Percentiles rank a stretch among this genome's conserved stretches.
Evolutionary conservation across 2,888 invertebrate genomes (phyloP).

Genomic region (Mythimna pallens): DNA sequence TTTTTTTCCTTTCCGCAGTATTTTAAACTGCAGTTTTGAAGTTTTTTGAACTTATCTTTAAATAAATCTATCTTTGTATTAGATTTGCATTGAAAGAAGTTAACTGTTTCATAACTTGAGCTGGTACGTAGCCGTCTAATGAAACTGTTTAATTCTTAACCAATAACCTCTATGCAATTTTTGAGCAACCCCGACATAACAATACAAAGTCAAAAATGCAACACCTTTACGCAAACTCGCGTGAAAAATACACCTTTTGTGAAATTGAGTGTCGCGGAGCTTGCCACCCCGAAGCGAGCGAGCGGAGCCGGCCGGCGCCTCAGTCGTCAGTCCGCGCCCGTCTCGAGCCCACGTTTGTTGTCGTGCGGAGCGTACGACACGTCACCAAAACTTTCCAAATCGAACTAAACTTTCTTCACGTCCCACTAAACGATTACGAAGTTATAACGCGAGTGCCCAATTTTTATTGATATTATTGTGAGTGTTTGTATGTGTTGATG

Average conservation of each 20-base stretch:
- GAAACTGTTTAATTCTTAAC: conserved; percentile 24
- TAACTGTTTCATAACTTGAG: background rate
- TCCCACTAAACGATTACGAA: conserved; percentile 62
- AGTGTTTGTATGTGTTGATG: conserved; percentile 85
- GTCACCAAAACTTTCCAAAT: conserved; percentile 85
- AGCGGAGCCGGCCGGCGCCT: conserved; percentile 75
- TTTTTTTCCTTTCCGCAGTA: too few relatives aligned
- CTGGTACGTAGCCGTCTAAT: background rate
- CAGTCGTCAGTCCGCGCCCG: conserved; percentile 82
- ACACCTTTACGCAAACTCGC: conserved; percentile 34
- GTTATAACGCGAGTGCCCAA: conserved; percentile 68
- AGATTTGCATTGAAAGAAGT: background rate
- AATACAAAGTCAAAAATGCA: conserved; percentile 34
- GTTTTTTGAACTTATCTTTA: background rate
- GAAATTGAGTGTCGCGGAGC: conserved; percentile 44
- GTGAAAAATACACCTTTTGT: conserved; percentile 34
- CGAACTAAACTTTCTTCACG: conserved; percentile 80
- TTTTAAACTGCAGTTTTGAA: too few relatives aligned
- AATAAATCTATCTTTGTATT: background rate
- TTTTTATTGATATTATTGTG: conserved; percentile 70
- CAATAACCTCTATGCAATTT: conserved; percentile 16
- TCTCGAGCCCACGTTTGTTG: conserved; percentile 57
- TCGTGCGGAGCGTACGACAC: conserved; percentile 73
- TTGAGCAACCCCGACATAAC: conserved; percentile 29
- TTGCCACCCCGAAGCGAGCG: conserved; percentile 67